These are phyloP conservation scores for Rhombomys opimus DNA, from an alignment of 2,113 vertebrate genomes.

Conservation along the genomic window DNA sequence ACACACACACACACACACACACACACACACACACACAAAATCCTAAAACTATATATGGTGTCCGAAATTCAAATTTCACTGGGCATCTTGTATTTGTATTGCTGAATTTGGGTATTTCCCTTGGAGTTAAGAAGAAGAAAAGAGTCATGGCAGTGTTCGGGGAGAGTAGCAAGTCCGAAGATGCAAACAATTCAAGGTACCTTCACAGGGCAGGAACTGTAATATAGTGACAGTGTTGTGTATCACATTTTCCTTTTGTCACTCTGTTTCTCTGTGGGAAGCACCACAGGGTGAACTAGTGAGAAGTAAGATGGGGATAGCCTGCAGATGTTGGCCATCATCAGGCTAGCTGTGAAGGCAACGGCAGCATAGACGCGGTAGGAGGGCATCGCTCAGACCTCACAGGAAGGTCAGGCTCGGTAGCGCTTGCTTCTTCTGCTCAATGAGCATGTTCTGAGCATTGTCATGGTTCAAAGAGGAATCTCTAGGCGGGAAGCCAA, in stretches of 20 bases:
- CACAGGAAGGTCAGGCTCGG: neutral
- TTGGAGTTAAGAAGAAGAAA: conserved; percentile 9
- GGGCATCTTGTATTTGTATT: neutral
- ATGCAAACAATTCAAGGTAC: neutral
- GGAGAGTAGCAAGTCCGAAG: neutral
- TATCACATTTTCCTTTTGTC: neutral
- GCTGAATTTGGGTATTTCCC: conserved; percentile 19
- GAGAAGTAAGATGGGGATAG: neutral
- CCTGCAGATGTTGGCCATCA: fast-evolving
- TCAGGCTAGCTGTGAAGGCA: neutral
- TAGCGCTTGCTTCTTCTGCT: neutral
- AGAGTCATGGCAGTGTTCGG: neutral
- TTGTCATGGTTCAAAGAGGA: neutral
- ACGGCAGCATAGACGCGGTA: neutral
- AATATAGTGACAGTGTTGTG: neutral
- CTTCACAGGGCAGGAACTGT: neutral
- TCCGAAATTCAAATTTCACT: conserved; percentile 24
- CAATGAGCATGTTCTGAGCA: neutral
- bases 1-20: neutral
- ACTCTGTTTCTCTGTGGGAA: neutral
- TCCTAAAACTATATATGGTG: neutral
- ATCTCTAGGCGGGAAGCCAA: neutral
- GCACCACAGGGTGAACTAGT: neutral
- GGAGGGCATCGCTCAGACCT: neutral
- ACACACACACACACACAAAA: neutral